These are phyloP conservation scores for Nasonia longicornis DNA, from an alignment of 1,140 invertebrate species.

Conservation along the genomic window DNA sequence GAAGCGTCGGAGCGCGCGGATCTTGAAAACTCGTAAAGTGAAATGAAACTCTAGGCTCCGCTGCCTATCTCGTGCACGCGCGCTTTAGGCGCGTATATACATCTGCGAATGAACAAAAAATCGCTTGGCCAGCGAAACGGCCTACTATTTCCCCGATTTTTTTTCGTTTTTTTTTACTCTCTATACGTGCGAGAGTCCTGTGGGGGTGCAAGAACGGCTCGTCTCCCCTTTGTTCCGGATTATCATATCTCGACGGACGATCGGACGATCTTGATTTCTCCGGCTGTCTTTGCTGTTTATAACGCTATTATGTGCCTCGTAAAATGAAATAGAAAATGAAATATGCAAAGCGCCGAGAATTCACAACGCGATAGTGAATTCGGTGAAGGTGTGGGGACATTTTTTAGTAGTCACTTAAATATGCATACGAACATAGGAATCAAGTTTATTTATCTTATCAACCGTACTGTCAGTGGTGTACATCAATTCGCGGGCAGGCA, in stretches of 20 bases:
- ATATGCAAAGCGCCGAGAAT: background rate
- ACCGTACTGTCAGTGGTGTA: background rate
- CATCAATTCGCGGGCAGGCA: background rate
- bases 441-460: too few relatives aligned
- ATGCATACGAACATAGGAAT: too few relatives aligned
- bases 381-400: too few relatives aligned
- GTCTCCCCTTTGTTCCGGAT: constrained; percentile 25
- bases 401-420: too few relatives aligned
- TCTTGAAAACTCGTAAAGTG: constrained; percentile 68
- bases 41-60: constrained; percentile 64
- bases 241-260: constrained; percentile 44
- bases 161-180: background rate
- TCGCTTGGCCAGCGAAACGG: constrained; percentile 35
- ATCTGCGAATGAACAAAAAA: constrained; percentile 14
- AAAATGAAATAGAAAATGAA: constrained; percentile 46
- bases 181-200: background rate
- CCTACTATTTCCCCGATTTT: constrained; percentile 25
- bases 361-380: background rate
- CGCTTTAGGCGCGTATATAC: background rate
- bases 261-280: constrained; percentile 40
- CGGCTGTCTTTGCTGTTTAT: constrained; percentile 42
- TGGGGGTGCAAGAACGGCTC: background rate
- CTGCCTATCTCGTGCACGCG: background rate
- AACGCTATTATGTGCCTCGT: constrained; percentile 43
- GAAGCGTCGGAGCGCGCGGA: constrained; percentile 50